These are phyloP conservation scores for Dusona sp. DNA, from an alignment of 2,888 invertebrate species.

Conservation along the genomic window DNA sequence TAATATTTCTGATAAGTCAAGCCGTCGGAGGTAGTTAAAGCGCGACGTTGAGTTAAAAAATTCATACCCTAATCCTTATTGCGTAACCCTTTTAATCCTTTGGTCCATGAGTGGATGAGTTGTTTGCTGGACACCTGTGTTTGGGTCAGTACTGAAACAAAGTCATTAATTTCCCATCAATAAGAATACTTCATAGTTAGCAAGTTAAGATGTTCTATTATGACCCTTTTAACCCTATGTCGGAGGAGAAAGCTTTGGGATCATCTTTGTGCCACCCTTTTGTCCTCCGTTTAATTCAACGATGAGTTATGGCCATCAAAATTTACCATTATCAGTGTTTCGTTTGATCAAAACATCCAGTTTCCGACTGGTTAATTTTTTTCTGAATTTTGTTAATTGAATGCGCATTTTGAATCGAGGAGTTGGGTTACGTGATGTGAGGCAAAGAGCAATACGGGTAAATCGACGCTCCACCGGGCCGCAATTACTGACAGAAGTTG, in stretches of 20 bases:
- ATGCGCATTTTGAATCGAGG: background rate
- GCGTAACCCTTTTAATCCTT: slow-evolving; percentile 16
- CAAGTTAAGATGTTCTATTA: background rate
- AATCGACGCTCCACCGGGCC: slow-evolving; percentile 46
- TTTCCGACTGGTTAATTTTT: background rate
- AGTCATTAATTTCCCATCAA: background rate
- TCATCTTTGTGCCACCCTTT: background rate
- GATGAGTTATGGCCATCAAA: background rate
- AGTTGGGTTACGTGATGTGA: background rate
- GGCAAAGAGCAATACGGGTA: slow-evolving; percentile 36
- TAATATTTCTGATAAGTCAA: background rate
- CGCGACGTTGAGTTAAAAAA: background rate
- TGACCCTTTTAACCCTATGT: background rate
- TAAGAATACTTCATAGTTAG: background rate
- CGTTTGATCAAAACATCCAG: background rate
- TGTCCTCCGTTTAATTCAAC: background rate
- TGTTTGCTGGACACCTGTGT: background rate
- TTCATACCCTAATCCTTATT: background rate
- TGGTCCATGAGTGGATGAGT: background rate
- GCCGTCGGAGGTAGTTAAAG: background rate
- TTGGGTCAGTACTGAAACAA: background rate
- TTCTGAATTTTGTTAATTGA: background rate
- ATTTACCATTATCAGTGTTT: background rate
- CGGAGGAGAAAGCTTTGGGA: background rate
- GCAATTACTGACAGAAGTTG: slow-evolving; percentile 57